Conservation (phyloP, 2,797 vertebrate genomes). For the Sebastes diploproa region DNA sequence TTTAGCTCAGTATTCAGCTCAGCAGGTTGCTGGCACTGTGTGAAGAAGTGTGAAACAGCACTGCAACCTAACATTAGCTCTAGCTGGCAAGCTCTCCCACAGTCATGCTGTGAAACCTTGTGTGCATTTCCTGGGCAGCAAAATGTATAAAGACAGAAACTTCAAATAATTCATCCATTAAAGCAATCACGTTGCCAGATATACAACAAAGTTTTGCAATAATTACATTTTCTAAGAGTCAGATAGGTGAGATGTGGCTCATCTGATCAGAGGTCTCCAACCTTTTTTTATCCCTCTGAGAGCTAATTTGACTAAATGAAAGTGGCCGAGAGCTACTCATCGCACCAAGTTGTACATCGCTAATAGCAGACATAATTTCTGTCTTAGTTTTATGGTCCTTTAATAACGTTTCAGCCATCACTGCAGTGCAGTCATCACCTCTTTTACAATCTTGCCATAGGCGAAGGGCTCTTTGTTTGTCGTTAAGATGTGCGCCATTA, state of each 20-base stretch:
- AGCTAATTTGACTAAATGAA: background rate
- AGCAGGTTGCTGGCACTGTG: conserved; percentile 53
- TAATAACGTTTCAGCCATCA: background rate
- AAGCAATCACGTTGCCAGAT: background rate
- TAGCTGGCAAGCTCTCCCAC: conserved; percentile 40
- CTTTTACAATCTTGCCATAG: background rate
- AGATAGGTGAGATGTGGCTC: background rate
- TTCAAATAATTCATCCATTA: background rate
- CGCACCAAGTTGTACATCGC: background rate
- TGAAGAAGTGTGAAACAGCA: conserved; percentile 31
- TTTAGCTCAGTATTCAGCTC: conserved; percentile 43
- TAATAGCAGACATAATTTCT: background rate
- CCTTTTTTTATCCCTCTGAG: background rate
- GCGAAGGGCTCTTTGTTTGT: background rate
- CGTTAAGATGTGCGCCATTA: background rate
- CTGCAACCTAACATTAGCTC: conserved; percentile 51
- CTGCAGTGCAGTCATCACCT: too few relatives aligned
- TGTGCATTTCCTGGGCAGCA: conserved; percentile 10
- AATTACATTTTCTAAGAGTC: background rate
- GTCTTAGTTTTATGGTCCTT: background rate
- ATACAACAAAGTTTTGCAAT: background rate
- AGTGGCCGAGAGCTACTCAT: background rate
- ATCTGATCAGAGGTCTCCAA: background rate
- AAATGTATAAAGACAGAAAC: background rate
- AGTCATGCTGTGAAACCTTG: conserved; percentile 28